Percentiles rank a stretch among this genome's conserved stretches.
Evolutionary conservation across 2,113 vertebrate genomes (phyloP).

Genomic region (Xiphophorus maculatus): DNA sequence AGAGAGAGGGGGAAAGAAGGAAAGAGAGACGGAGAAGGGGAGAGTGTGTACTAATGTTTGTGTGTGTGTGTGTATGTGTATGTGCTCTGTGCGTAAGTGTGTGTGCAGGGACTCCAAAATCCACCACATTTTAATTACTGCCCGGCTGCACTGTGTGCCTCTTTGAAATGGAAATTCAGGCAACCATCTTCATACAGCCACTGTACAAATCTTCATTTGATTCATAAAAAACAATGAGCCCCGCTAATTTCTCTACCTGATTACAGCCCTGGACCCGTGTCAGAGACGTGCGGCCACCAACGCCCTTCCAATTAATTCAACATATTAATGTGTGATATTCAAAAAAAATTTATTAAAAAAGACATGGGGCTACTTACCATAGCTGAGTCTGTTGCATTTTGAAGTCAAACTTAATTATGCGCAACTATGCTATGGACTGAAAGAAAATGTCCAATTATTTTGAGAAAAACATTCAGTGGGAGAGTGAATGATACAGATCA

Average conservation of each 20-base stretch:
- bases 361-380: slow-evolving; percentile 64
- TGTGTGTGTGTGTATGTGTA: neutral
- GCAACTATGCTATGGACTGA: slow-evolving; percentile 70
- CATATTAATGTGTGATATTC: slow-evolving; percentile 72
- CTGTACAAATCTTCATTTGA: slow-evolving; percentile 95
- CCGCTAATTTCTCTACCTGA: slow-evolving; percentile 92
- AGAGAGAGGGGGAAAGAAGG: neutral
- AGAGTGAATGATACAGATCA: slow-evolving; percentile 76
- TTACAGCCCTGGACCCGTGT: slow-evolving; percentile 83
- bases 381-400: slow-evolving; percentile 68
- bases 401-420: slow-evolving; percentile 78
- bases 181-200: slow-evolving; percentile 89
- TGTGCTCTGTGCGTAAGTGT: neutral
- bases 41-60: slow-evolving; percentile 2
- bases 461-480: slow-evolving; percentile 68
- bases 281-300: slow-evolving; percentile 60
- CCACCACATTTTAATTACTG: slow-evolving; percentile 99
- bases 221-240: slow-evolving; percentile 95
- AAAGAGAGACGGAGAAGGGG: too few relatives aligned
- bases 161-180: slow-evolving; percentile 99
- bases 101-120: slow-evolving; percentile 80
- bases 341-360: slow-evolving; percentile 29
- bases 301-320: slow-evolving; percentile 75
- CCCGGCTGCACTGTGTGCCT: slow-evolving; percentile 88
- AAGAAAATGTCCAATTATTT: slow-evolving; percentile 80